A percentile compares a stretch with the other conserved stretches of the same genome.
phyloP scores from a whole-genome alignment of 1,140 invertebrate species.

The Telenomus remus region DNA sequence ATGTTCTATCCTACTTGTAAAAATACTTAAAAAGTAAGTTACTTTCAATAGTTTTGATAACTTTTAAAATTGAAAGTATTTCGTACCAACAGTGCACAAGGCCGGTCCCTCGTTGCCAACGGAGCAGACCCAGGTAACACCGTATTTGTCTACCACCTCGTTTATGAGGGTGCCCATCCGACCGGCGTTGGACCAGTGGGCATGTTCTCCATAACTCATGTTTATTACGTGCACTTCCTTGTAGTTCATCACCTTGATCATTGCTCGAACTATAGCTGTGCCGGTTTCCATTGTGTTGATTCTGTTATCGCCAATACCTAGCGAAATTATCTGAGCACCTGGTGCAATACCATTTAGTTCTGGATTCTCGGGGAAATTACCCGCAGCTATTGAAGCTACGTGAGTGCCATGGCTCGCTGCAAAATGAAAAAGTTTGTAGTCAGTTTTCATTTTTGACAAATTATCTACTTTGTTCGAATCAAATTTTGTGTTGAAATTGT shows the following conservation, averaged over 20 bases:
- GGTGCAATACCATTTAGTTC: slow-evolving; percentile 96
- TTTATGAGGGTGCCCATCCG: slow-evolving; percentile 89
- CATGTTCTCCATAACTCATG: slow-evolving; percentile 98
- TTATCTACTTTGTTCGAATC: too few species aligned
- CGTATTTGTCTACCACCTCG: slow-evolving; percentile 94
- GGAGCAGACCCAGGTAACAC: slow-evolving; percentile 92
- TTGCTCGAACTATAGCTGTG: slow-evolving; percentile 91
- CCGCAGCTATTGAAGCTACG: slow-evolving; percentile 96
- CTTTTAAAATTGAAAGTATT: too few species aligned
- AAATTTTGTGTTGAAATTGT: not conserved
- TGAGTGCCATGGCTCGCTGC: slow-evolving; percentile 96
- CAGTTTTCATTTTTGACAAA: not conserved
- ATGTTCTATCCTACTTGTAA: too few species aligned
- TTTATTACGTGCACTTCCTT: slow-evolving; percentile 92
- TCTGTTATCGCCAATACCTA: slow-evolving; percentile 93
- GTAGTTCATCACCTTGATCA: slow-evolving; percentile 88
- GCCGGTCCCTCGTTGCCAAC: slow-evolving; percentile 97
- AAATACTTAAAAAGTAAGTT: too few species aligned
- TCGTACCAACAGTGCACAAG: slow-evolving; percentile 86
- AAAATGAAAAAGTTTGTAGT: slow-evolving; percentile 42
- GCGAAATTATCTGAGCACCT: slow-evolving; percentile 95
- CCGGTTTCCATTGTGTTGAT: slow-evolving; percentile 97
- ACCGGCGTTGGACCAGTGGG: slow-evolving; percentile 92
- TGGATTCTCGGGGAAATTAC: slow-evolving; percentile 91
- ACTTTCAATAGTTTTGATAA: too few species aligned